phyloP scores from a whole-genome alignment of 2,888 invertebrate genomes.

The Rotaria macrura region DNA sequence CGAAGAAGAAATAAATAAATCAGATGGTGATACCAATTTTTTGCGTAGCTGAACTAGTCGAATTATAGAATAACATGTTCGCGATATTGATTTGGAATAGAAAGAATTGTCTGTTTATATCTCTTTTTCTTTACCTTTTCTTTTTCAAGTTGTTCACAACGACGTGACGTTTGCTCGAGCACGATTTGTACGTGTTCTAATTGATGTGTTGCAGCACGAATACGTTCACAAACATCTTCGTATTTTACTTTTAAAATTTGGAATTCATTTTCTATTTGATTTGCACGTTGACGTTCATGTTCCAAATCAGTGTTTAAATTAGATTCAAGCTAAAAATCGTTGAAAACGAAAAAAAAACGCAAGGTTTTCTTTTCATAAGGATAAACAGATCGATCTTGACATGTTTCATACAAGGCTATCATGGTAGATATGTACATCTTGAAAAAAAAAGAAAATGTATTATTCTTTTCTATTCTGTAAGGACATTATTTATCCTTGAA shows the following conservation, averaged over 20 bases:
- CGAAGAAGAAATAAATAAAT: too few relatives aligned
- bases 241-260: background rate
- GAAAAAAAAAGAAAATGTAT: too few relatives aligned
- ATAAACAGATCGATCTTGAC: too few relatives aligned
- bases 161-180: background rate
- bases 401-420: too few relatives aligned
- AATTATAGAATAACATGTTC: too few relatives aligned
- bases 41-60: background rate
- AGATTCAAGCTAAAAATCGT: background rate
- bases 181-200: background rate
- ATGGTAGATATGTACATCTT: too few relatives aligned
- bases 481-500: too few relatives aligned
- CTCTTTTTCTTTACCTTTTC: background rate
- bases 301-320: background rate
- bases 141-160: background rate
- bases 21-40: background rate
- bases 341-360: too few relatives aligned
- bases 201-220: background rate
- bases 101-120: background rate
- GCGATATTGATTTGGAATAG: background rate
- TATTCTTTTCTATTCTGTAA: too few relatives aligned
- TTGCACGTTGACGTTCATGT: background rate
- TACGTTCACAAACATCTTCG: background rate
- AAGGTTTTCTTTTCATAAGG: too few relatives aligned
- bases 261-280: background rate